A percentile compares a stretch with the other conserved stretches of the same genome.
Conservation (phyloP, 2,113 vertebrate genomes). For the Microcebus ravelobensis region DNA sequence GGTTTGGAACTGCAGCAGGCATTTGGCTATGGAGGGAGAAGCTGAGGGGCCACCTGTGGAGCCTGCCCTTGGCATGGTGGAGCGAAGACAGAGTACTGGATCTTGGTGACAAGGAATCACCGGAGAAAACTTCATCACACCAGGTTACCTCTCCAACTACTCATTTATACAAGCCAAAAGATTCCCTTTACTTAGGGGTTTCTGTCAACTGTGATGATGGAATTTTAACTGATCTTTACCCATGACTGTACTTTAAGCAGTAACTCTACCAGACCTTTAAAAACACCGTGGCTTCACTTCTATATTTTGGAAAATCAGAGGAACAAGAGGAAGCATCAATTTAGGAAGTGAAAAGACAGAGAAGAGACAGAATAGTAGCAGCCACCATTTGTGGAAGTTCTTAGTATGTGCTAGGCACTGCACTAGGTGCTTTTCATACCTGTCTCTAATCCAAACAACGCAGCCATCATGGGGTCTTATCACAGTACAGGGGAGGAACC, state of each 20-base stretch:
- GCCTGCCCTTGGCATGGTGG: not conserved
- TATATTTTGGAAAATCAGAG: not conserved
- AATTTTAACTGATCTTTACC: not conserved
- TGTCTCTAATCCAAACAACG: not conserved
- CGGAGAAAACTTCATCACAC: not conserved
- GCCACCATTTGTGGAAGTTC: not conserved
- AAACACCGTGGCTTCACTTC: not conserved
- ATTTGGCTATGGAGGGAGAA: not conserved
- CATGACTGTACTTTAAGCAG: not conserved
- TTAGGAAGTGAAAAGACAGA: not conserved
- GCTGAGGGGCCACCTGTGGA: no score
- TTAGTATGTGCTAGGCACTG: not conserved
- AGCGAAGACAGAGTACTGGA: not conserved
- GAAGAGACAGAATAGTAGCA: not conserved
- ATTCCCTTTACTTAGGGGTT: not conserved
- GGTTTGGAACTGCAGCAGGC: not conserved
- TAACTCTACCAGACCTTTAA: not conserved
- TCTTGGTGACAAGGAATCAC: not conserved
- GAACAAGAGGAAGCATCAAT: constrained; percentile 23
- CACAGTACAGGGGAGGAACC: not conserved
- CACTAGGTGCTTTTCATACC: not conserved
- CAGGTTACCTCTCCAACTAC: not conserved
- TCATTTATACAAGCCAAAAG: not conserved
- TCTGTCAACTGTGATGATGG: not conserved
- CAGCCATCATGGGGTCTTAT: not conserved